phyloP scores from a whole-genome alignment of 2,797 vertebrate genomes.

The Psittacula derbiana region DNA sequence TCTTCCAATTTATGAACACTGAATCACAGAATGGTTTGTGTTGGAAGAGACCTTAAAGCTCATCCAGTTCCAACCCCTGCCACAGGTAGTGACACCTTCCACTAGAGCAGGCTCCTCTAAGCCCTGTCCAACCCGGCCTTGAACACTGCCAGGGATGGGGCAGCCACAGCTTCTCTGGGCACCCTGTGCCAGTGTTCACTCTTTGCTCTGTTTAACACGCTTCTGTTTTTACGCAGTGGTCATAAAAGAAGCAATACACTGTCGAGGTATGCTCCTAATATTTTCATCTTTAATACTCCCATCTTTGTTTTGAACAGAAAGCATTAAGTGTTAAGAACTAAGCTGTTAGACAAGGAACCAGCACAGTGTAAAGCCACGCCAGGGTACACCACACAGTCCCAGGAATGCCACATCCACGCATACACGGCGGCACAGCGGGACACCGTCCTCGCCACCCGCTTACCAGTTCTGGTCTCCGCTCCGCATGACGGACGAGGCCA shows the following conservation, averaged over 20 bases:
- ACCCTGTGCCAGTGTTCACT: background rate
- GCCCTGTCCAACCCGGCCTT: accelerated
- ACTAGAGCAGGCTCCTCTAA: background rate
- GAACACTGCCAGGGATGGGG: background rate
- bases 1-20: background rate
- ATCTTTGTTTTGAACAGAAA: background rate
- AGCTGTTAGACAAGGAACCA: accelerated
- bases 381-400: accelerated
- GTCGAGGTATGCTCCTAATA: accelerated
- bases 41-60: background rate
- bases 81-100: background rate
- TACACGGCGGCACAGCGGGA: background rate
- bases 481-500: conserved; percentile 97
- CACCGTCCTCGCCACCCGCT: background rate
- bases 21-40: background rate
- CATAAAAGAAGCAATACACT: accelerated
- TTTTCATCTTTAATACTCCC: accelerated
- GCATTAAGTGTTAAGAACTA: accelerated
- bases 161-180: background rate
- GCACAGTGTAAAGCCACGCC: accelerated
- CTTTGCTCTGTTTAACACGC: background rate
- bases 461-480: conserved; percentile 98
- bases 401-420: background rate
- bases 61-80: background rate
- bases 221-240: background rate